These are phyloP conservation scores for Pachyuromys duprasi DNA, from an alignment of 2,797 vertebrate genomes.

Conservation along the genomic window DNA sequence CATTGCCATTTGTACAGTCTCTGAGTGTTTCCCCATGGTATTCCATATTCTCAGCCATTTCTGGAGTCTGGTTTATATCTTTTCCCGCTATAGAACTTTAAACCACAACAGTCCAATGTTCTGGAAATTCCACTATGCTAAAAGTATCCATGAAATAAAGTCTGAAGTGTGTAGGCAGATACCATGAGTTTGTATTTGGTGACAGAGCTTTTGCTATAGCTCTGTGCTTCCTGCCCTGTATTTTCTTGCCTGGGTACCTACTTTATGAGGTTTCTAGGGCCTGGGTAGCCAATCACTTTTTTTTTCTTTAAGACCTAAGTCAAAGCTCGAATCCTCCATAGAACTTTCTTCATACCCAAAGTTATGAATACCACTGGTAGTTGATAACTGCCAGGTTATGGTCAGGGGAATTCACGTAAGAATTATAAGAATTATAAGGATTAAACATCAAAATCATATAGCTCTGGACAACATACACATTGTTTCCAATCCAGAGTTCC, in stretches of 20 bases:
- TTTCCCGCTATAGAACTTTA: slow-evolving; percentile 5
- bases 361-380: not conserved
- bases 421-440: not conserved
- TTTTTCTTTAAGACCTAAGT: slow-evolving; percentile 28
- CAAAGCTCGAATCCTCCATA: not conserved
- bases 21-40: not conserved
- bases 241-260: not conserved
- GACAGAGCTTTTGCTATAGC: not conserved
- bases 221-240: not conserved
- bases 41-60: not conserved
- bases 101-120: not conserved
- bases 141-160: not conserved
- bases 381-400: not conserved
- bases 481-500: not conserved
- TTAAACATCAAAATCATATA: not conserved
- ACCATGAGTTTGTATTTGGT: not conserved
- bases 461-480: not conserved
- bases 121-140: not conserved
- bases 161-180: not conserved
- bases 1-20: not conserved
- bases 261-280: slow-evolving; percentile 1
- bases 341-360: not conserved
- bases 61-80: not conserved
- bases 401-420: not conserved
- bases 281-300: slow-evolving; percentile 4